These are phyloP conservation scores for Coturnix japonica DNA, from an alignment of 2,113 vertebrate species.

Conservation along the genomic window DNA sequence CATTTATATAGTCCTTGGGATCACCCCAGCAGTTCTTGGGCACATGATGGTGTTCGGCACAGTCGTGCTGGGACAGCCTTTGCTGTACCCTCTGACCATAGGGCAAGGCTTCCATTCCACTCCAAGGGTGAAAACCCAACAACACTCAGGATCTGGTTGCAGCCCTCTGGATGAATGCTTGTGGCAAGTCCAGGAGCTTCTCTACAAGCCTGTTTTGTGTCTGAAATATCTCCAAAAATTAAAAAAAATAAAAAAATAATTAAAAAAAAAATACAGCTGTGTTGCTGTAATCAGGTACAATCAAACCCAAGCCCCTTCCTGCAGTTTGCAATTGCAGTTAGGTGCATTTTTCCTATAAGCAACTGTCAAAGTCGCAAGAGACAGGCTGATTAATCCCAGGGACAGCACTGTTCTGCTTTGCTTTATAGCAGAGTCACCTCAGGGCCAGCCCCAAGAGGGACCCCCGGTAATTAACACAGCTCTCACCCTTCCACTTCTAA, in stretches of 20 bases:
- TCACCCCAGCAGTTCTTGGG: not conserved
- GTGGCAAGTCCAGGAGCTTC: not conserved
- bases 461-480: conserved; percentile 70
- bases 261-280: rapidly evolving
- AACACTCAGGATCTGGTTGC: not conserved
- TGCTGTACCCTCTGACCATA: not conserved
- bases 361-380: not conserved
- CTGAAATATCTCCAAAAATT: not conserved
- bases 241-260: too few species aligned
- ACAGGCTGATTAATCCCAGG: conserved; percentile 22
- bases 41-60: not conserved
- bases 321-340: not conserved
- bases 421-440: not conserved
- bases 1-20: not conserved
- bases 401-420: not conserved
- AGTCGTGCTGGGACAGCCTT: not conserved
- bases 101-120: not conserved
- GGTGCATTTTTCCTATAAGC: not conserved
- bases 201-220: not conserved
- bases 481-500: conserved; percentile 77
- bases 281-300: not conserved
- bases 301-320: not conserved
- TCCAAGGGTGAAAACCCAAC: not conserved
- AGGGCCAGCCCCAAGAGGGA: conserved; percentile 57
- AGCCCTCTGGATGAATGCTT: not conserved